Conservation (phyloP, 1,140 invertebrate genomes). For the Homalodisca vitripennis region DNA sequence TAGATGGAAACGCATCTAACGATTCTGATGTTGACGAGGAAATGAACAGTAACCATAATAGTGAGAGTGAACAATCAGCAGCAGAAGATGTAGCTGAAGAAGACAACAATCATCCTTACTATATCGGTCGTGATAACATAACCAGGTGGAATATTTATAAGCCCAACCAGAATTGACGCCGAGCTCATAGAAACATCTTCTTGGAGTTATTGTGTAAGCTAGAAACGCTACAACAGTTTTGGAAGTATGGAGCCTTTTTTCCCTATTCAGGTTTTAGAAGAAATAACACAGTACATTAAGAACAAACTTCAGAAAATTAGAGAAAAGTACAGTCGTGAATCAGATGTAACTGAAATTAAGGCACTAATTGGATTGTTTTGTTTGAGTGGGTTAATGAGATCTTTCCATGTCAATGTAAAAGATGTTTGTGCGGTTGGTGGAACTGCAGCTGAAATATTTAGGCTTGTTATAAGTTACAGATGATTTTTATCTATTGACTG, state of each 20-base stretch:
- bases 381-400: neutral
- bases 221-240: neutral
- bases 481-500: neutral
- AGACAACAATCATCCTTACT: neutral
- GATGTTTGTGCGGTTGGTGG: neutral
- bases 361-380: neutral
- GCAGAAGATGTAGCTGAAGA: neutral
- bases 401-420: neutral
- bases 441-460: neutral
- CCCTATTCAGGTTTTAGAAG: neutral
- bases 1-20: neutral
- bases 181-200: neutral
- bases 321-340: neutral
- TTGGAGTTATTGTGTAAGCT: neutral
- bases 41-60: neutral
- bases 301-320: neutral
- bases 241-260: neutral
- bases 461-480: neutral
- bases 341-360: neutral
- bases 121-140: neutral
- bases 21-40: neutral
- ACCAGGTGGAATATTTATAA: neutral
- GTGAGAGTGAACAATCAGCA: neutral
- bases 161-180: neutral
- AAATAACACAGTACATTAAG: neutral